A percentile compares a stretch with the other conserved stretches of the same genome.
Evolutionary conservation across 2,888 invertebrate genomes (phyloP).

Genomic region (Brachypterus glaber): DNA sequence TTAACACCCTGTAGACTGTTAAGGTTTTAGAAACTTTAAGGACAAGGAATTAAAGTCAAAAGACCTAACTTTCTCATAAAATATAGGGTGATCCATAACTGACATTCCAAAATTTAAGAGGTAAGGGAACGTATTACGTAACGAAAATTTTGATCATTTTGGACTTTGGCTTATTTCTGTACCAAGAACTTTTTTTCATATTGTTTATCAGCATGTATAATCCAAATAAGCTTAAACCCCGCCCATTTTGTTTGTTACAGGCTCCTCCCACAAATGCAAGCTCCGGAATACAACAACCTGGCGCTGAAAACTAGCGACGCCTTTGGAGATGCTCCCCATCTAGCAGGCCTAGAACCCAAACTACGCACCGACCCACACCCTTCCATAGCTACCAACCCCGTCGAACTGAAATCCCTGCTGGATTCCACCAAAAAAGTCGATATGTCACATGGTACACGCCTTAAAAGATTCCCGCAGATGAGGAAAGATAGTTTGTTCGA

Average conservation of each 20-base stretch:
- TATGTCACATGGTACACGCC: slow-evolving; percentile 20
- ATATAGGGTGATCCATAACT: too few relatives aligned
- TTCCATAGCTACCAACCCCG: slow-evolving; percentile 31
- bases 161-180: slow-evolving; percentile 4
- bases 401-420: slow-evolving; percentile 31
- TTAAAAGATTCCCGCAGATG: slow-evolving; percentile 24
- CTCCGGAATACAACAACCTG: slow-evolving; percentile 22
- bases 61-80: too few relatives aligned
- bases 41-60: too few relatives aligned
- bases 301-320: slow-evolving; percentile 28
- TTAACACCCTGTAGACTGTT: too few relatives aligned
- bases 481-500: slow-evolving; percentile 66
- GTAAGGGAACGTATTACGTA: too few relatives aligned
- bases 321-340: slow-evolving; percentile 31
- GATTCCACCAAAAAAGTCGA: slow-evolving; percentile 31
- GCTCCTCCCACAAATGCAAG: slow-evolving; percentile 22
- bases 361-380: slow-evolving; percentile 14
- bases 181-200: slow-evolving; percentile 4
- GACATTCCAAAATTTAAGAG: too few relatives aligned
- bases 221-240: slow-evolving; percentile 4
- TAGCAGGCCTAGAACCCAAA: slow-evolving; percentile 31
- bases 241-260: slow-evolving; percentile 19
- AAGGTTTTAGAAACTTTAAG: too few relatives aligned
- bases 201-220: slow-evolving; percentile 1
- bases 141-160: too few relatives aligned